Evolutionary conservation across 2,113 vertebrate genomes (phyloP), one percentile per base, ranked within the genome.

Genomic region (Muntiacus reevesi): DNA sequence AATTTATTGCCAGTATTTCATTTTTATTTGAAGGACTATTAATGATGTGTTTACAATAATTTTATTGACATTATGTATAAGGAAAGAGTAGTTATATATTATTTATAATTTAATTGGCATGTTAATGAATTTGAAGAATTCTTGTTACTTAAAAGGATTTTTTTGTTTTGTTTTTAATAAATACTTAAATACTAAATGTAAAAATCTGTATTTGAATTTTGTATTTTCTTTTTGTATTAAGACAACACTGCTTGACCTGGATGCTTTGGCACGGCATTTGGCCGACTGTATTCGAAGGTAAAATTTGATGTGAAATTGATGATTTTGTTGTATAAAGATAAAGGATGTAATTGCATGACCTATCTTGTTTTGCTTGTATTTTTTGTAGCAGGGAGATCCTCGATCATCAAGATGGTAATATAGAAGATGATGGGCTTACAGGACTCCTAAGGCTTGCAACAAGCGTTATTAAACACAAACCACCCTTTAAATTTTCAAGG

Each of bases 281-380:
- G 99, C 99, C 23, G 99, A 99, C 98, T 99, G 99, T 98, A 99
- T 99, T 98, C 98, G 99, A 97, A 99, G 99, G 99, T 99, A 98
- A 98, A 98, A 15, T 95, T 97, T 97, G 57, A 82, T 54, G 27
- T 93, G 6, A 81, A 74, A 50, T 52, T 78, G 71, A 43, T 10
- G 19, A 2, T 96, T 62, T 64, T 96, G 28, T 50, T 90, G 28
- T 84, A 19, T 15, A 92, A 16, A 83, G 47, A 52, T 96, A 92
- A 67, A 96, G 30, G 30, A 16, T 4, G 43, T 97, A 93, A 96
- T 79, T 54, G 92, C 60, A 17, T 60, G 25, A 94, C 57, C 17
- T 67, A 11, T 85, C 40, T 87, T 97, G 33, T 76, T 90, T 94
- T 94, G 40, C 15, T 89, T 95, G 5, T 93, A 12, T 76, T 89